phyloP scores from a whole-genome alignment of 2,797 vertebrate genomes.

The Pseudocheirus occidentalis region DNA sequence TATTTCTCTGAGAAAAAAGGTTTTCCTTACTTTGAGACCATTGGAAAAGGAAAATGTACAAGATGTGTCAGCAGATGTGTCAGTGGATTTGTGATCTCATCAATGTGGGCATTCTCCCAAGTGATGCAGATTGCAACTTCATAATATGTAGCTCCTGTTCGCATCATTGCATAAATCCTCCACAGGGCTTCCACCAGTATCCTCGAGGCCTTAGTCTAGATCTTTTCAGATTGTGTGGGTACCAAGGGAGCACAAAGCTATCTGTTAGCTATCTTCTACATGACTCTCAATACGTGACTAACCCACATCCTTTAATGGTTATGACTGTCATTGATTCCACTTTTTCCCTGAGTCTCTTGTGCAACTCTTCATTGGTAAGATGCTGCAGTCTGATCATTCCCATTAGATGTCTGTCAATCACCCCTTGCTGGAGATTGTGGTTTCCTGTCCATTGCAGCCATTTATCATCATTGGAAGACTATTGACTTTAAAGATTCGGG shows the following conservation, averaged over 20 bases:
- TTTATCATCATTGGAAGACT: not conserved
- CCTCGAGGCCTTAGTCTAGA: not conserved
- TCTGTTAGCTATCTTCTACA: not conserved
- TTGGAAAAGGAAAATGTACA: not conserved
- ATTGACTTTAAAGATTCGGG: not conserved
- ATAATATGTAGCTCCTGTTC: not conserved
- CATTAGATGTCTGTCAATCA: not conserved
- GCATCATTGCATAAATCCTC: not conserved
- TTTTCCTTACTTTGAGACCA: not conserved
- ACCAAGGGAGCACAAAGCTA: not conserved
- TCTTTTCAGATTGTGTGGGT: not conserved
- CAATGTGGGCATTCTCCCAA: not conserved
- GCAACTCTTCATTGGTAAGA: not conserved
- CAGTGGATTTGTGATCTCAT: not conserved
- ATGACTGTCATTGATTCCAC: not conserved
- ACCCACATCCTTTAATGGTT: not conserved
- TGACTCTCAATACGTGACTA: not conserved
- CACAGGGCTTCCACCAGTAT: not conserved
- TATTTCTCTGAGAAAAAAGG: constrained; percentile 21
- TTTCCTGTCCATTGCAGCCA: not conserved
- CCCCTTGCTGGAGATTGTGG: not conserved
- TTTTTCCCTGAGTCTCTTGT: not conserved
- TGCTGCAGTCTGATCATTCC: not conserved
- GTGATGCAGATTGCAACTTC: not conserved
- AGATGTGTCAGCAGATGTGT: not conserved